phyloP scores from a whole-genome alignment of 2,888 invertebrate species.

The Athalia rosae region DNA sequence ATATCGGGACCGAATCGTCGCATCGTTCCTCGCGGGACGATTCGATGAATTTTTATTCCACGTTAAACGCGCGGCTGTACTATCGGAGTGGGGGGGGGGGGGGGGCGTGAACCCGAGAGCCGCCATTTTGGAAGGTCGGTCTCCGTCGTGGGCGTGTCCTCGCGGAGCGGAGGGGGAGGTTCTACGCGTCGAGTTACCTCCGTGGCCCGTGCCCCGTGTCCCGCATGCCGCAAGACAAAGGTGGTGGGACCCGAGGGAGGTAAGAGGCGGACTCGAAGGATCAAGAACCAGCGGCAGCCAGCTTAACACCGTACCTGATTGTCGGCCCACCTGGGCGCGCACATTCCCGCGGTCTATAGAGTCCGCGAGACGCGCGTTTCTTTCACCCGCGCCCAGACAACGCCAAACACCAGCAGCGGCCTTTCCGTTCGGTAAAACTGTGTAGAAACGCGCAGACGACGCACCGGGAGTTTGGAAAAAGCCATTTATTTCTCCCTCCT shows the following conservation, averaged over 20 bases:
- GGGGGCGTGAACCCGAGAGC: constrained; percentile 26
- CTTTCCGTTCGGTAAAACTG: no score
- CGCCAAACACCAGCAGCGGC: background rate
- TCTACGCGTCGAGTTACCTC: constrained; percentile 16
- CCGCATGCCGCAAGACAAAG: constrained; percentile 22
- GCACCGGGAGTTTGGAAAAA: no score
- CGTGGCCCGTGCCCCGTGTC: background rate
- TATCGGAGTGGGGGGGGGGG: no score
- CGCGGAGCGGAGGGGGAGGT: background rate
- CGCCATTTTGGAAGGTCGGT: constrained; percentile 36
- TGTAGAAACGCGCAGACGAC: no score
- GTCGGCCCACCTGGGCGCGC: constrained; percentile 54
- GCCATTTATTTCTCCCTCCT: no score
- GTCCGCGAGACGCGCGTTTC: constrained; percentile 69
- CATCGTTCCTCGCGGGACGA: no score
- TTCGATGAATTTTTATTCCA: no score
- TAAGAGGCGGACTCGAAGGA: background rate
- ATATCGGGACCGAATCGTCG: no score
- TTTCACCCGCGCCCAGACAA: constrained; percentile 36
- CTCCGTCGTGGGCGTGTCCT: constrained; percentile 21
- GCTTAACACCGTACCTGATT: constrained; percentile 25
- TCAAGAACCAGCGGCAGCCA: background rate
- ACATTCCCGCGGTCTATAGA: constrained; percentile 63
- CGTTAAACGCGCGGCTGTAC: no score
- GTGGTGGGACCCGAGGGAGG: constrained; percentile 12